These are phyloP conservation scores for Tetanocera ferruginea DNA, from an alignment of 2,888 invertebrate species.

Conservation along the genomic window DNA sequence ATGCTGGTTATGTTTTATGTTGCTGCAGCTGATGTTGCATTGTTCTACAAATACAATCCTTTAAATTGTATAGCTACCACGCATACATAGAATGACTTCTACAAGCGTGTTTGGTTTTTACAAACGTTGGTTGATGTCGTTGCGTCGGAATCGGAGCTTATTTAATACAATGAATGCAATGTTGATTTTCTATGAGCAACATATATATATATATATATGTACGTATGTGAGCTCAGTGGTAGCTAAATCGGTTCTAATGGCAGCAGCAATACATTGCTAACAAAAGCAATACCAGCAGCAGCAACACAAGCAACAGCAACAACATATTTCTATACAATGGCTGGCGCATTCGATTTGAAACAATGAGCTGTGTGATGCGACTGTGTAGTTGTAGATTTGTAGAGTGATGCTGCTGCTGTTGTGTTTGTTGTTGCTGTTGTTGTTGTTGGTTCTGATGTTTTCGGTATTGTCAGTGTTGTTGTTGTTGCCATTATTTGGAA, in stretches of 20 bases:
- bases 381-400: neutral
- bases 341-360: conserved; percentile 8
- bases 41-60: neutral
- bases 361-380: conserved; percentile 23
- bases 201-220: neutral
- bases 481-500: neutral
- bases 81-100: neutral
- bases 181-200: conserved; percentile 6
- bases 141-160: neutral
- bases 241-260: neutral
- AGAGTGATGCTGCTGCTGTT: neutral
- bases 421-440: neutral
- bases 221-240: neutral
- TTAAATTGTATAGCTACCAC: neutral
- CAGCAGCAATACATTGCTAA: neutral
- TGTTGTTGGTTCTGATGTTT: neutral
- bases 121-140: neutral
- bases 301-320: conserved; percentile 5
- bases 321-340: neutral
- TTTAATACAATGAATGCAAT: neutral
- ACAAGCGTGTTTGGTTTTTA: neutral
- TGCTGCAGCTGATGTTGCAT: conserved; percentile 12
- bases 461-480: neutral
- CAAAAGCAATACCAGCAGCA: neutral
- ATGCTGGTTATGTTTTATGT: neutral